Base-by-base conservation (phyloP, 2,113 vertebrate species). In the Dascyllus trimaculatus region DNA sequence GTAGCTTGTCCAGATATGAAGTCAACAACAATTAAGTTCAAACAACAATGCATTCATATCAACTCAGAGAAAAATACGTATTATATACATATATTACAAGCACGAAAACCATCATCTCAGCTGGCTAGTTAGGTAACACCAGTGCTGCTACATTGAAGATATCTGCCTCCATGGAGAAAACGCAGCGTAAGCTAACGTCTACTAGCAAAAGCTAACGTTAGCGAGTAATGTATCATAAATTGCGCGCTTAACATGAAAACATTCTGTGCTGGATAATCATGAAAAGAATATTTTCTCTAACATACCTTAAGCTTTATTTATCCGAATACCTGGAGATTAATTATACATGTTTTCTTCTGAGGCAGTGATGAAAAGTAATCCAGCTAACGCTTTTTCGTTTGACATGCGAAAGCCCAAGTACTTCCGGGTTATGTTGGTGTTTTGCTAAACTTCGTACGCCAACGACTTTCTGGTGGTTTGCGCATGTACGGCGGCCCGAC, bases 391-490 rank as follows among this genome's bases (percentile, higher is more conserved):
- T 9, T 43, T 18, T 22, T 40, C 29, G 71, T 54, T 15, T 1
- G 10, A 19, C 19, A 4, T 1, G 75, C 71, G 58, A 79, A 40
- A 64, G 59, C 22, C 65, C 4, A 62, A 69, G 2, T 78, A 75
- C 76, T 75, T 90, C 81, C 82, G 71, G 52, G 52, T 48, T 57
- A 58, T 17, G 1, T 9, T 38, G 19, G 65, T 73, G 17, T 15
- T 51, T 19, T 11, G 40, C 7, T 35, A 35, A 35, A 35, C 1
- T 35, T 35, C 9, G 32, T 35, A 35, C 32, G 2, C 2, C 2
- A 35, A 32, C 4, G 7, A 35, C 32, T 35, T n/a, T n/a, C n/a
- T 35, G 7, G 32, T 35, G 32, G 9, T 35, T 35, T 35, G 32
- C 32, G 7, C 32, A 35, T 35, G 7, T 10, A 35, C 8, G 32